A percentile compares a stretch with the other conserved stretches of the same genome.
Evolutionary conservation across 1,140 invertebrate genomes (phyloP).

Genomic region (Apocrypta bakeri): DNA sequence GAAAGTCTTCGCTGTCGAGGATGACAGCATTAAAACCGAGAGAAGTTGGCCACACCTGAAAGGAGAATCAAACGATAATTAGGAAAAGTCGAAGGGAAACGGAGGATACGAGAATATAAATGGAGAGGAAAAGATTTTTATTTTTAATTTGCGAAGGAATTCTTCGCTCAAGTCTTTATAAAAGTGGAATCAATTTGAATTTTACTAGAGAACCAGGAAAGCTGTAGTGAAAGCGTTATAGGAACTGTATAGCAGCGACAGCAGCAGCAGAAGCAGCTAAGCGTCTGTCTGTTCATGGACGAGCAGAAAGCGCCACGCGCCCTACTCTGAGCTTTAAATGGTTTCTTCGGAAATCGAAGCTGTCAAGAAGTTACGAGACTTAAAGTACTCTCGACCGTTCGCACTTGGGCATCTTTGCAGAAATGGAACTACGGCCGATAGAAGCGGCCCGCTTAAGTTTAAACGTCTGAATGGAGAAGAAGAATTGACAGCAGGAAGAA

Average conservation of each 20-base stretch:
- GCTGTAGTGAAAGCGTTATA: no score
- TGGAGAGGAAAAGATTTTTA: neutral
- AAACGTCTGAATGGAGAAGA: neutral
- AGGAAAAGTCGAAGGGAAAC: neutral
- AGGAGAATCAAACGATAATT: neutral
- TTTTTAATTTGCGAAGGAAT: neutral
- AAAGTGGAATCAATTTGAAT: neutral
- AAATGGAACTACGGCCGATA: constrained; percentile 1
- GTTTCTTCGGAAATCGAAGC: neutral
- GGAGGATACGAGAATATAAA: neutral
- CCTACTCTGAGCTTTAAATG: neutral
- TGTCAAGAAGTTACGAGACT: neutral
- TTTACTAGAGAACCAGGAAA: neutral
- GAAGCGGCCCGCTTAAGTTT: neutral
- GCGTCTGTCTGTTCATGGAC: neutral
- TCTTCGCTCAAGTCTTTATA: neutral
- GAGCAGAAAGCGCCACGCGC: neutral
- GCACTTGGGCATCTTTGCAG: neutral
- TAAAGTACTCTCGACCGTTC: neutral
- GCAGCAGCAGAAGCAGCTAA: neutral
- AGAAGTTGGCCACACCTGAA: neutral
- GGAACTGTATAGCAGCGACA: neutral
- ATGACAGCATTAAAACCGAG: neutral
- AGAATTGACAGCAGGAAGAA: neutral
- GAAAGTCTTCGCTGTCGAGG: neutral